Conservation (phyloP, 2,113 vertebrate genomes). For the Tringa solitaria region DNA sequence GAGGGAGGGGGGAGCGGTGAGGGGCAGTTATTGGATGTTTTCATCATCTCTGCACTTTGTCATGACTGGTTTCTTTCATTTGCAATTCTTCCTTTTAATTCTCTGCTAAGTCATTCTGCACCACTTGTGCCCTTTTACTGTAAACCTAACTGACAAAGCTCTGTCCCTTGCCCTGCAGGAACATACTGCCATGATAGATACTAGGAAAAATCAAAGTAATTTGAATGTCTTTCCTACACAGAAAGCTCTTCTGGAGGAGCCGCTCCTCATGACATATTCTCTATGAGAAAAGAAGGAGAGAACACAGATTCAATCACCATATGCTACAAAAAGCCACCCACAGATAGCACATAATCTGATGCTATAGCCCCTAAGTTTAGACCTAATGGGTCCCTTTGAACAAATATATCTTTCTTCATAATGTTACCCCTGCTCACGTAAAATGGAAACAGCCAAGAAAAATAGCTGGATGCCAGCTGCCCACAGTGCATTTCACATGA, state of each 20-base stretch:
- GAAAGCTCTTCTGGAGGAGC: not conserved
- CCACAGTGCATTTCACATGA: not conserved
- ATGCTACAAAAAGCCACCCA: not conserved
- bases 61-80: not conserved
- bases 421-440: not conserved
- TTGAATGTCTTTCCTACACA: not conserved
- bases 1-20: rapidly evolving
- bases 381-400: not conserved
- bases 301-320: not conserved
- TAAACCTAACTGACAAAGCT: not conserved
- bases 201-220: slow-evolving; percentile 1
- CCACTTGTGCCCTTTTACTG: not conserved
- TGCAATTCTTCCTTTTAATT: not conserved
- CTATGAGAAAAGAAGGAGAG: not conserved
- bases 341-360: not conserved
- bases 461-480: not conserved
- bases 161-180: slow-evolving; percentile 8
- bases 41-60: not conserved
- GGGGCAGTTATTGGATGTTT: not conserved
- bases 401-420: not conserved
- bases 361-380: not conserved
- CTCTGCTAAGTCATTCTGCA: slow-evolving; percentile 9
- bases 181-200: not conserved
- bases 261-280: not conserved
- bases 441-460: not conserved